Base-by-base conservation (phyloP, 2,797 vertebrate species). In the Cynodonichthys magdalenae region DNA sequence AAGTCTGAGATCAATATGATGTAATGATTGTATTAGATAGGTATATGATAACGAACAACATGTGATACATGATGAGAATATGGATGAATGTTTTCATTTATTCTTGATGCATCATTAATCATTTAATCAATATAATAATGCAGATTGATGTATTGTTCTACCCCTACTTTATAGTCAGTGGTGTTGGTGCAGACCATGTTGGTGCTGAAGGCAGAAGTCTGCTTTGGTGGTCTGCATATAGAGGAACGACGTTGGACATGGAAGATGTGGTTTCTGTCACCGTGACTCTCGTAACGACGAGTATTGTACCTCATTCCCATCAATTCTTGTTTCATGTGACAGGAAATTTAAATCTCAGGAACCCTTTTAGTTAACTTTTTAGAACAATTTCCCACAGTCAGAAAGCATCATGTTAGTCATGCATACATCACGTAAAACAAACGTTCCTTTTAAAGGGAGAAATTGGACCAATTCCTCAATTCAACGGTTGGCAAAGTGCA, bases 111-210 rank as follows among this genome's bases (percentile, higher is more conserved):
- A 24, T 24, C 24, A 24, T 24, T 24, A 24, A 24, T 24, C 24
- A 24, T 24, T 24, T 24, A 24, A 24, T 24, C 24, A 24, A 24
- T 24, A 24, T 24, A 24, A 24, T 24, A 3, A 24, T 3, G 24
- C 3, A 3, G 24, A 24, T 24, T 24, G 24, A 24, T 24, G 24
- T 24, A 24, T 24, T 24, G 24, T 24, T 24, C 24, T 24, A n/a
- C n/a, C n/a, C n/a, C n/a, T n/a, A 24, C 24, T 24, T 24, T 24
- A 24, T 3, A 3, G 24, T 24, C 24, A 75, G 59, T 36, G 44
- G 73, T 66, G 70, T 15, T 31, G 67, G 15, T 75, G 89, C 83
- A 85, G 78, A 88, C 87, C 88, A 75, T 53, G 56, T 19, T 17
- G 19, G 11, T 24, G 27, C 44, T 24, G 8, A 63, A 28, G 62